These are phyloP conservation scores for Muschampia plurimacula DNA, from an alignment of 2,888 invertebrate species.

Conservation along the genomic window DNA sequence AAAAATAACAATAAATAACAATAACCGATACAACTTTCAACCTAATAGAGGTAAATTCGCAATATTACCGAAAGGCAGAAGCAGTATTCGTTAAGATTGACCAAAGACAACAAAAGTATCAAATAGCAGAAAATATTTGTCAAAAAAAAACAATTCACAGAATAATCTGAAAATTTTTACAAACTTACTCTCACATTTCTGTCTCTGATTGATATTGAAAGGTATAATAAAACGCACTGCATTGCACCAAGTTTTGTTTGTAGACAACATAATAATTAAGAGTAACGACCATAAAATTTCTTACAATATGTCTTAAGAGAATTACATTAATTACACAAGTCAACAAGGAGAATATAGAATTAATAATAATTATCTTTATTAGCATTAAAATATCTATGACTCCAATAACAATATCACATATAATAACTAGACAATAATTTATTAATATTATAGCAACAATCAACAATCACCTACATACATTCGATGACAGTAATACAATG, in stretches of 20 bases:
- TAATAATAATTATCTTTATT: constrained; percentile 59
- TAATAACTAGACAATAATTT: constrained; percentile 79
- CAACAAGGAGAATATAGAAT: constrained; percentile 81
- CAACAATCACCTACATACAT: constrained; percentile 74
- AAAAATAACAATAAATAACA: background rate
- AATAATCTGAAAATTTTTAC: constrained; percentile 17
- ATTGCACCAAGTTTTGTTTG: background rate
- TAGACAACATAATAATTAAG: constrained; percentile 14
- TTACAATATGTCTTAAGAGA: constrained; percentile 57
- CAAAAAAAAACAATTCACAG: constrained; percentile 18
- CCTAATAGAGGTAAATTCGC: constrained; percentile 17
- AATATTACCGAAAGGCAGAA: constrained; percentile 4
- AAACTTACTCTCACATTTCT: background rate
- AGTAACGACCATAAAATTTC: constrained; percentile 43
- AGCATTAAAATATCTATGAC: constrained; percentile 80
- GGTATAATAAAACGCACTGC: background rate
- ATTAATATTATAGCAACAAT: constrained; percentile 73
- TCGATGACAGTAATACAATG: constrained; percentile 69
- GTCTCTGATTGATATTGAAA: constrained; percentile 12
- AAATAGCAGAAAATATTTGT: constrained; percentile 14
- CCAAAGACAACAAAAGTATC: constrained; percentile 17
- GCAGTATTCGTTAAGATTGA: constrained; percentile 14
- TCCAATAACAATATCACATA: constrained; percentile 85
- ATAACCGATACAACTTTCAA: background rate
- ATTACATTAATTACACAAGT: constrained; percentile 74